Evolutionary conservation across 2,888 invertebrate genomes (phyloP).

Genomic region (Heliconius cydno): DNA sequence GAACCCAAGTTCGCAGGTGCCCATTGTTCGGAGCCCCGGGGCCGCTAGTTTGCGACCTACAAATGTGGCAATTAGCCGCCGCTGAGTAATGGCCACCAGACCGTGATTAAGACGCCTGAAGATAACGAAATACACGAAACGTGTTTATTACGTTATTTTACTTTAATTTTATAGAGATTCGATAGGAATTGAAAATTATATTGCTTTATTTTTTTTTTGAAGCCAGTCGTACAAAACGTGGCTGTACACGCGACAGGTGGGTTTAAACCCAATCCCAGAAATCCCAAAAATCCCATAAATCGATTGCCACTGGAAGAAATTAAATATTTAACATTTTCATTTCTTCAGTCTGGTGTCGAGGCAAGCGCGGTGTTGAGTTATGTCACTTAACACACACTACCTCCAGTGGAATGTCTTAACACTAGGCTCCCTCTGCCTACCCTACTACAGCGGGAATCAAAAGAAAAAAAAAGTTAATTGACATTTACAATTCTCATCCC

Average conservation of each 20-base stretch:
- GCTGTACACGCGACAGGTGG: too few species aligned
- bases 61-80: conserved; percentile 74
- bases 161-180: background rate
- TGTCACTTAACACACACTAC: too few species aligned
- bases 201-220: background rate
- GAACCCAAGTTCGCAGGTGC: conserved; percentile 25
- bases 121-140: conserved; percentile 60
- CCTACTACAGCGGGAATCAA: too few species aligned
- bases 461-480: too few species aligned
- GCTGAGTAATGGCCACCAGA: conserved; percentile 66
- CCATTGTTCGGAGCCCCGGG: conserved; percentile 38
- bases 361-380: too few species aligned
- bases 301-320: too few species aligned
- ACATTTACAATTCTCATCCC: conserved; percentile 25
- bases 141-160: conserved; percentile 50
- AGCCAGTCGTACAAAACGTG: background rate
- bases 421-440: too few species aligned
- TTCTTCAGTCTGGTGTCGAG: too few species aligned
- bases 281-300: too few species aligned
- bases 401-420: too few species aligned
- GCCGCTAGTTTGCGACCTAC: conserved; percentile 61
- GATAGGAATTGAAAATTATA: background rate
- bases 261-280: too few species aligned
- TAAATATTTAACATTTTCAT: too few species aligned
- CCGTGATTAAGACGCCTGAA: conserved; percentile 74